Evolutionary conservation across 1,140 invertebrate genomes (phyloP), one percentile per base, ranked within the genome.

Genomic region (Homarus americanus): DNA sequence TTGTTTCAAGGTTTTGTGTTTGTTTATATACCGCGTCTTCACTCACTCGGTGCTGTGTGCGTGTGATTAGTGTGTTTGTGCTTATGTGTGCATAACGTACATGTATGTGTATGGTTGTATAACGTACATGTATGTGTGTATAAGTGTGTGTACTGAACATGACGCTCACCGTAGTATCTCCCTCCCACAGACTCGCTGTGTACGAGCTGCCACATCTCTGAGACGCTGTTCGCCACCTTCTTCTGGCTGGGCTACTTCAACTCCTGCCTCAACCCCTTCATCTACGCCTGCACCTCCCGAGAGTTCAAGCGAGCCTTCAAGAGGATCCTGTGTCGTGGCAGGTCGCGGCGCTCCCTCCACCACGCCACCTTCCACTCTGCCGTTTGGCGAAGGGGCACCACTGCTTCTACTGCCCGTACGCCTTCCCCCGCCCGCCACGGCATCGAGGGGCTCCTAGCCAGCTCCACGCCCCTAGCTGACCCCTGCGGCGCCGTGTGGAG

Each of bases 211-310:
- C 92, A 94, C 82, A 93, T 95, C 24, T 94, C 95, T 2, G 94
- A 93, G 17, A 92, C 93, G 36, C 93, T 95, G 15, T 96, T 96
- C 93, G 95, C 94, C 85, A 94, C 95, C 41, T 94, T 96, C 90
- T 96, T 96, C 44, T 97, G 96, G 96, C 94, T 97, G 17, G 96
- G 96, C 2, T 97, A 97, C 94, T 95, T 95, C 88, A 97, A 97
- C 94, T 96, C 96, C 12, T 96, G 96, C 83, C 94, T 96, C 32
- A 97, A 97, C 94, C 96, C 96, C 2, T 95, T 97, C 85, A 96
- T 97, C 87, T 97, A 97, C 93, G 95, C 95, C 2, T 95, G 95
- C 38, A 95, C 95, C 1, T 95, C 95, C 9, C 93, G 95, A 44
- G 95, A 95, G 82, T 95, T 96, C 93, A 94, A 96, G n/a, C 93